Base-by-base conservation (phyloP, 1,140 invertebrate genomes). In the Mamestra configurata region DNA sequence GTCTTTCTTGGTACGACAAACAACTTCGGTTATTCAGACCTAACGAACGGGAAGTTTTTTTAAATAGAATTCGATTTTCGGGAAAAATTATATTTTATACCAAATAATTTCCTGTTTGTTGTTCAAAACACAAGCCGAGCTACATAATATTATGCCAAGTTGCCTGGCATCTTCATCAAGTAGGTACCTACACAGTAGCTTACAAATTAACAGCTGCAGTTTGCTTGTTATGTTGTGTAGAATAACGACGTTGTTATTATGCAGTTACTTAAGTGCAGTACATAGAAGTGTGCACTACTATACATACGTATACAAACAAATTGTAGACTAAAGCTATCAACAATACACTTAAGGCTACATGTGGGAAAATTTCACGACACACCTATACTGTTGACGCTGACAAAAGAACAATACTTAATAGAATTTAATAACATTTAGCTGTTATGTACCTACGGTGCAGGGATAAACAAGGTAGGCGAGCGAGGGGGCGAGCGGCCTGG, bases 401-500 rank as follows among this genome's bases (percentile, higher is more conserved):
- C 46, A 71, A 53, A n/a, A 20, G 24, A 40, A 35, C 35, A 53
- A 51, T 53, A 35, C 37, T 71, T 71, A 24, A 71, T 53, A n/a
- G 13, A 71, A 71, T 71, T 53, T 71, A 71, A 71, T 71, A 71
- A 53, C 46, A 53, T 71, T 66, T 71, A 53, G 46, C 35, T 59
- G 53, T 24, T 57, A 59, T 71, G 71, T 40, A 51, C 49, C 49
- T 43, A 35, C 53, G 55, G 53, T 13, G 61, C 13, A 8, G 20
- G 71, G 61, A 64, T 75, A 80, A 84, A 84, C 79, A 84, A 80
- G 51, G 77, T 75, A 70, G 49, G 70, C 27, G 68, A 24, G 59
- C 51, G 68, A 49, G 31, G 71, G 76, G 5, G 27, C 2, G 27
- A 31, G 27, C 2, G 64, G 53, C 46, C 73, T 31, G 55, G 75